Evolutionary conservation across 2,113 vertebrate genomes (phyloP).

Genomic region (Pycnonotus jocosus): DNA sequence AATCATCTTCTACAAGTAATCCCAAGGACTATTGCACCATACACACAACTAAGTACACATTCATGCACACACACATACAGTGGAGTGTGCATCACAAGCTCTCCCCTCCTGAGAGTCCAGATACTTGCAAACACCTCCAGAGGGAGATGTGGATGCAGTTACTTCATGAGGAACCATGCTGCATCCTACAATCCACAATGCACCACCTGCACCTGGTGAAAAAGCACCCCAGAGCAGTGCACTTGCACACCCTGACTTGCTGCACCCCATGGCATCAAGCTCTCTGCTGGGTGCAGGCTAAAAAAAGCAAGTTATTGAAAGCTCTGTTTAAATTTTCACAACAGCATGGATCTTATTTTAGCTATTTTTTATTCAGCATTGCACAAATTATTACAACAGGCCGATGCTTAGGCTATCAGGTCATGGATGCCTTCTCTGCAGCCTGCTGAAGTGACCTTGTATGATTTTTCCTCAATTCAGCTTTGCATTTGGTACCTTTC

Average conservation of each 20-base stretch:
- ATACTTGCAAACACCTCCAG: background rate
- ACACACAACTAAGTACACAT: background rate
- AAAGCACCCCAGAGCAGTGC: background rate
- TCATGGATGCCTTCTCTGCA: background rate
- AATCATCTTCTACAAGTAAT: background rate
- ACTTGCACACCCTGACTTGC: rapidly evolving
- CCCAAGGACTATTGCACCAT: background rate
- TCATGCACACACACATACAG: background rate
- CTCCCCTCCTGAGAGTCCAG: background rate
- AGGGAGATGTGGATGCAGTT: background rate
- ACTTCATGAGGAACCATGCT: background rate
- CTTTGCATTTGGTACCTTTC: background rate
- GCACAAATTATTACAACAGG: background rate
- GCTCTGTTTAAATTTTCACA: background rate
- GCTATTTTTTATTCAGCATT: background rate
- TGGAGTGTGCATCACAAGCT: background rate
- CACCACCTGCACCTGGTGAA: rapidly evolving
- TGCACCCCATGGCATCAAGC: rapidly evolving
- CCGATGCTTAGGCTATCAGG: background rate
- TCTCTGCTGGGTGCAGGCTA: background rate
- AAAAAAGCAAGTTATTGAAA: background rate
- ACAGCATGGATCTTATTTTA: background rate
- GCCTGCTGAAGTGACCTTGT: background rate
- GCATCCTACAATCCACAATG: background rate
- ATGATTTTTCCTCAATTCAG: background rate